Evolutionary conservation across 2,888 invertebrate genomes (phyloP), one percentile per base, ranked within the genome.

Genomic region (Dasypogon diadema): DNA sequence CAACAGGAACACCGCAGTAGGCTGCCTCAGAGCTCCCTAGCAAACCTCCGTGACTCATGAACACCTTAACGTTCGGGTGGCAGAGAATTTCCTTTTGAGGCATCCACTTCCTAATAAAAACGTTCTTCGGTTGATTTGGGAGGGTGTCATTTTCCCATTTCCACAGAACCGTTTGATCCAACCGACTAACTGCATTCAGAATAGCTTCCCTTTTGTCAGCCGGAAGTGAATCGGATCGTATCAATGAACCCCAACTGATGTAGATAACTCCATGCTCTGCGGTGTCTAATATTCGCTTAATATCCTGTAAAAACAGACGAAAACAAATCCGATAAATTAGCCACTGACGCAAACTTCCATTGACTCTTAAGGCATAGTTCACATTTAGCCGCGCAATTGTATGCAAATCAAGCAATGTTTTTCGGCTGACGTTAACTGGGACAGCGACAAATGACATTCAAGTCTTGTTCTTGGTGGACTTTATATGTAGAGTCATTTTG

Each of bases 11-110:
- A 2, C 91, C 92, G 78, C 89, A 89, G 79, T 90, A 88, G 1
- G 89, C 88, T 0, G 91, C 89, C 83, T 93, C 93, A 0, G 91
- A 89, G 30, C 90, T 83, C 70, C 93, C 91, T 80, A 93, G 87
- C 81, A 92, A 89, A 0, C 93, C 94, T 0, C 91, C 92, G 82
- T 94, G 93, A 0, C 91, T 90, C 79, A 93, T 88, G 80, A 92
- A 93, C 0, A 90, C 90, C 70, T 88, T 84, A 0, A 92, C 89
- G 79, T 92, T 92, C 0, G 90, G 91, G 82, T 93, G 92, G 89
- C 93, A 90, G 56, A 93, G 85, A 77, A 93, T 88, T 80, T 92
- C 92, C 74, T 89, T 89, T 81, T 93, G 93, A 0, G 93, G 92
- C 83, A 92, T 83, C 93, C 93, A 93, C 77, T 90, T 89, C 79